These are phyloP conservation scores for Pongo abelii DNA, from an alignment of 2,113 vertebrate genomes.

Conservation along the genomic window DNA sequence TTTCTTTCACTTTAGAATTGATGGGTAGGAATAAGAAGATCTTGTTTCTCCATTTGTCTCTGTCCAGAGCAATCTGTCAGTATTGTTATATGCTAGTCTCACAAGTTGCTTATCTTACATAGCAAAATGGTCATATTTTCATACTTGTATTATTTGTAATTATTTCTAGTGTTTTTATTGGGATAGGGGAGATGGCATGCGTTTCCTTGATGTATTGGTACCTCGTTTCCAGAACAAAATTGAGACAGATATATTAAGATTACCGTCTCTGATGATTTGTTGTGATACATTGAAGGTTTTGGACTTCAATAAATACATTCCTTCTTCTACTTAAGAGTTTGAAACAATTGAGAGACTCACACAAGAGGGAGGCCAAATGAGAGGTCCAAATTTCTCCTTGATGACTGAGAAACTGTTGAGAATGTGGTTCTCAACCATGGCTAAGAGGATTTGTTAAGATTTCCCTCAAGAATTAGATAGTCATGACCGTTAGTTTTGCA, in stretches of 20 bases:
- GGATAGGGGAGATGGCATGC: background rate
- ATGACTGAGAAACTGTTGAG: background rate
- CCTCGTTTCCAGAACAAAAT: background rate
- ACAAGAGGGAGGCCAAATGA: background rate
- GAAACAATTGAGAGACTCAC: background rate
- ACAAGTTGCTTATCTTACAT: background rate
- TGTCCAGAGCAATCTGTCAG: background rate
- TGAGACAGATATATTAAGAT: background rate
- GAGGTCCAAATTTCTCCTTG: background rate
- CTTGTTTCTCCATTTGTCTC: background rate
- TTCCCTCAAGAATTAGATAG: background rate
- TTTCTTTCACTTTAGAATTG: conserved; percentile 27
- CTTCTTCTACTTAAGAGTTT: background rate
- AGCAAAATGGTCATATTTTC: background rate
- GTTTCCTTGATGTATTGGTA: background rate
- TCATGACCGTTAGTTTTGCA: background rate
- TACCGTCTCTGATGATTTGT: background rate
- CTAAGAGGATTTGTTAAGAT: background rate
- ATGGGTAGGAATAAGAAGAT: background rate
- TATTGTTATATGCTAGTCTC: background rate
- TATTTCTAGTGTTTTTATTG: background rate
- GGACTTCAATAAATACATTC: background rate
- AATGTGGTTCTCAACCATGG: background rate
- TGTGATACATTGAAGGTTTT: background rate
- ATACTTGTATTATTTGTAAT: background rate